Percentiles rank a stretch among this genome's conserved stretches.
Evolutionary conservation across 2,888 invertebrate species (phyloP).

Genomic region (Pseudanteris insignis): DNA sequence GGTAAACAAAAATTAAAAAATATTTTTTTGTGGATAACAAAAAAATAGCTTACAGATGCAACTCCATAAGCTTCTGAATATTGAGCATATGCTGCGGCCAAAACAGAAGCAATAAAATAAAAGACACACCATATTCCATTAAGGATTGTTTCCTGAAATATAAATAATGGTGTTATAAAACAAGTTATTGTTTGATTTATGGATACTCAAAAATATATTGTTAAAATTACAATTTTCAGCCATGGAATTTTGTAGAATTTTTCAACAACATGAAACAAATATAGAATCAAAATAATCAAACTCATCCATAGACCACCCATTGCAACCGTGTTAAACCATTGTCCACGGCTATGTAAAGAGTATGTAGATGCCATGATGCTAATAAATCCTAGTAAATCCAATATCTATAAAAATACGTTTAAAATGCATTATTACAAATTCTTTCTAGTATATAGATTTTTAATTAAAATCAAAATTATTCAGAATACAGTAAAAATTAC

Average conservation of each 20-base stretch:
- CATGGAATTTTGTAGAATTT: constrained; percentile 86
- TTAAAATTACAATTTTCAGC: constrained; percentile 76
- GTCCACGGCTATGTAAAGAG: constrained; percentile 71
- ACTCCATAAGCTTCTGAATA: constrained; percentile 68
- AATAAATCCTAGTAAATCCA: constrained; percentile 82
- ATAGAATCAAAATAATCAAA: constrained; percentile 79
- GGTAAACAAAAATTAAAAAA: too few relatives aligned
- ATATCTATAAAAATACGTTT: constrained; percentile 71
- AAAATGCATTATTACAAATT: too few relatives aligned
- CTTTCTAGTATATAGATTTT: too few relatives aligned
- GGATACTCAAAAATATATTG: too few relatives aligned
- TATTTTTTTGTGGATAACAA: too few relatives aligned
- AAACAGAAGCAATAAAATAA: constrained; percentile 78
- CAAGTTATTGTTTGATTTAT: not conserved
- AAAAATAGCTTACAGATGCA: constrained; percentile 82
- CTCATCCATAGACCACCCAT: constrained; percentile 89
- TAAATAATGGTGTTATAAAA: constrained; percentile 18
- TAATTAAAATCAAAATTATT: too few relatives aligned
- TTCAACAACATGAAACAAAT: constrained; percentile 87
- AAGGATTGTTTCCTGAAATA: constrained; percentile 75
- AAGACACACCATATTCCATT: constrained; percentile 77
- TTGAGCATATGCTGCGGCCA: constrained; percentile 70
- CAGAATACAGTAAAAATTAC: too few relatives aligned
- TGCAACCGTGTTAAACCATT: constrained; percentile 81
- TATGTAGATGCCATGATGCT: constrained; percentile 74